Evolutionary conservation across 1,140 invertebrate species (phyloP), one percentile per base, ranked within the genome.

Genomic region (Homalodisca vitripennis): DNA sequence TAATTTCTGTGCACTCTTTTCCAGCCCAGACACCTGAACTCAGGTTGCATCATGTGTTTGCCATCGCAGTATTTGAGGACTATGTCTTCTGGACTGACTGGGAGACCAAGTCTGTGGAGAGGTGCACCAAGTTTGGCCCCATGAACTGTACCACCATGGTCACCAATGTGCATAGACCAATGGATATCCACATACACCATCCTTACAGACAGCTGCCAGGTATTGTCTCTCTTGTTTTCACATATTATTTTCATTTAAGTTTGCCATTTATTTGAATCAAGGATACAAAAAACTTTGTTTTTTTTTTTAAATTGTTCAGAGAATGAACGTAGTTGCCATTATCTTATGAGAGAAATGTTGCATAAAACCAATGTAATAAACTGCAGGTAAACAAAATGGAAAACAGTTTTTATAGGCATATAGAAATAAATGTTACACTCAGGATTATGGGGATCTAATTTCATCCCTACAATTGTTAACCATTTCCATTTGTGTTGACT

Each of bases 1-100:
- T n/a, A n/a, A n/a, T n/a, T n/a, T n/a, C n/a, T n/a, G n/a, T n/a
- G n/a, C n/a, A n/a, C n/a, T 70, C 41, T 68, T 70, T 78, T 78
- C 55, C 75, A 84, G 83, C 78, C 74, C 75, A 72, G 74, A 84
- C 85, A 82, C 84, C 88, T 66, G 79, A 82, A 73, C 72, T 90
- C 3, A 85, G 85, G 68, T 77, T 92, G 48, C 89, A 92, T 77
- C 94, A 97, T 81, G 91, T 95, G 24, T 97, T 97, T 81, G 89
- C 93, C 26, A 85, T 97, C 65, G 87, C 91, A 32, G 85, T 94
- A 55, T 96, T 93, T 88, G 93, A 91, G 77, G 90, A 92, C 76
- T 87, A 86, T 76, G 83, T 96, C 20, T 96, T 93, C 80, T 97
- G 92, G 92, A 93, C 92, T 22, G 94, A 97, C 81, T 97, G 94